phyloP scores from a whole-genome alignment of 2,888 invertebrate species.

The Eucriotettix oculatus region DNA sequence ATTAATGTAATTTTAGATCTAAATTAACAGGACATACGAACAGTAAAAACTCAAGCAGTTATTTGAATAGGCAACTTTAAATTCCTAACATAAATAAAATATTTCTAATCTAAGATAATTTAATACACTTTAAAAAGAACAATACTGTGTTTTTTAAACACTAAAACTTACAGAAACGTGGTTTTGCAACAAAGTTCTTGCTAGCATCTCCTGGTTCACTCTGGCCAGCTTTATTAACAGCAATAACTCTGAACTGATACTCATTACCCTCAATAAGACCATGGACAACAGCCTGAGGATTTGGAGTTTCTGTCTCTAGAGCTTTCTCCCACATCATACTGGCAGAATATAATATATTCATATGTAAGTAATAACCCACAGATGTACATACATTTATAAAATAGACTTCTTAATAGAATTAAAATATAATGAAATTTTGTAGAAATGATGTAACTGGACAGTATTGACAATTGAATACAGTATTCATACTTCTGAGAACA shows the following conservation, averaged over 20 bases:
- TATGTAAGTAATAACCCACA: too few relatives aligned
- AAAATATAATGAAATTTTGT: too few relatives aligned
- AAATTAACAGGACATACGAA: not conserved
- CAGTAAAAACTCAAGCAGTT: not conserved
- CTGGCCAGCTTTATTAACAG: conserved; percentile 87
- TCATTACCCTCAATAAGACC: conserved; percentile 90
- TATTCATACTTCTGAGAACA: too few relatives aligned
- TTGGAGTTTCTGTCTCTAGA: conserved; percentile 58
- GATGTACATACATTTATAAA: too few relatives aligned
- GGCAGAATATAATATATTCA: too few relatives aligned
- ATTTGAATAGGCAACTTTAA: not conserved
- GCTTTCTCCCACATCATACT: conserved; percentile 89
- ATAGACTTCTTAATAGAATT: too few relatives aligned
- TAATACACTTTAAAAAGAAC: too few relatives aligned
- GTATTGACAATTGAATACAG: too few relatives aligned
- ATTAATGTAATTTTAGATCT: too few relatives aligned
- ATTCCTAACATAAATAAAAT: too few relatives aligned
- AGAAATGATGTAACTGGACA: too few relatives aligned
- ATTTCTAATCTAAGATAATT: too few relatives aligned
- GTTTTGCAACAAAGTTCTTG: conserved; percentile 72
- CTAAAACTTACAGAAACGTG: conserved; percentile 47
- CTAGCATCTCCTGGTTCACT: conserved; percentile 82
- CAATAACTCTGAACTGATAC: conserved; percentile 91
- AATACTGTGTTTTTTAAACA: not conserved
- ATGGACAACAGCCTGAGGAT: conserved; percentile 63